Base-by-base conservation (phyloP, 2,888 invertebrate genomes). In the Orthonychiurus folsomi region DNA sequence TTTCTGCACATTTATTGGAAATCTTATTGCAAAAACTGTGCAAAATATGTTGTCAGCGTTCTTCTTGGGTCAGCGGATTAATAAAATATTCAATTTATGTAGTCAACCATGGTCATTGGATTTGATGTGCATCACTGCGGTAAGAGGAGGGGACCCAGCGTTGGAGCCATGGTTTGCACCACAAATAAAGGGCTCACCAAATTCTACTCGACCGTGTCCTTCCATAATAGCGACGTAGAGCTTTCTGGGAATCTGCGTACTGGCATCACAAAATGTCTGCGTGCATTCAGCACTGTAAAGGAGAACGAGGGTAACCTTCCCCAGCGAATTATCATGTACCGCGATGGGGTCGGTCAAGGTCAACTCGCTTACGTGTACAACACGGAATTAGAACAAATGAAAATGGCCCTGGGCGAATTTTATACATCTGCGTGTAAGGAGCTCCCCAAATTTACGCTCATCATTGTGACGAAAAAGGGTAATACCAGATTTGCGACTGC, bases 271-370 rank as follows among this genome's bases (percentile, higher is more conserved):
- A 73, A n/a, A n/a, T n/a, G n/a, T n/a, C n/a, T n/a, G n/a, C n/a
- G n/a, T n/a, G n/a, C n/a, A n/a, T 12, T 55, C 3, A 55, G 55
- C 26, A n/a, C 24, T 24, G 5, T 20, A 55, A 3, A 55, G 15
- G 12, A 47, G 0, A 81, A 80, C 67, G 80, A 83, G 27, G 73
- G 74, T 0, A 64, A 72, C 0, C 68, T 78, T 1, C 94, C 94
- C 0, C 79, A 81, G 0, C 82, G 84, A 0, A 88, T 95, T 57
- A 75, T 93, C 1, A 83, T 94, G 26, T 95, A 86, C 77, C 83
- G 95, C 20, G 95, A 95, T 76, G 95, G 93, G 23, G 94, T 95
- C 0, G 93, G 93, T 1, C 94, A 94, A 71, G 93, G 94, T 0
- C 91, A 94, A 75, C 80, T 93, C 1, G 81, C 84, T 0, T 86